A percentile compares a stretch with the other conserved stretches of the same genome.
Conservation (phyloP, 2,888 invertebrate species). For the Germaria angustata region DNA sequence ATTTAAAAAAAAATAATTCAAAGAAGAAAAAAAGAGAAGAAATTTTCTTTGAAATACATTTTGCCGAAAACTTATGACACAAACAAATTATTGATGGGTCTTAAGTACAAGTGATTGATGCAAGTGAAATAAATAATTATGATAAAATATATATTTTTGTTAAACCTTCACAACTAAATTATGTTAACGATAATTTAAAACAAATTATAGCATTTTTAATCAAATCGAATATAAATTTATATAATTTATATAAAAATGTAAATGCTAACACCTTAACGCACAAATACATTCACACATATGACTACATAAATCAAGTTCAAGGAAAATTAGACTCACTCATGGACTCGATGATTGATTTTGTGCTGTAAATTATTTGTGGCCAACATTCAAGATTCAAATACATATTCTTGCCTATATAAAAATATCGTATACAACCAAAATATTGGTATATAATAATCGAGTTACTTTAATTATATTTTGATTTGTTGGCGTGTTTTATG, state of each 20-base stretch:
- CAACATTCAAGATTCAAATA: background rate
- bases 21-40: too few species aligned
- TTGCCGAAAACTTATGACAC: too few species aligned
- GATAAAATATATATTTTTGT: too few species aligned
- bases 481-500: background rate
- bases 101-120: constrained; percentile 40
- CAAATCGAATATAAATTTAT: too few species aligned
- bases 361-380: background rate
- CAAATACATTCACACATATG: too few species aligned
- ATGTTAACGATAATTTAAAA: too few species aligned
- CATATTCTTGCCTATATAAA: constrained; percentile 35
- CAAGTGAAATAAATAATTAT: background rate
- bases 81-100: constrained; percentile 26
- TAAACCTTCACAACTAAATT: too few species aligned
- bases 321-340: background rate
- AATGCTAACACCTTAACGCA: too few species aligned
- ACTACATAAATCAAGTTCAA: background rate
- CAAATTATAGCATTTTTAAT: too few species aligned
- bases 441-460: constrained; percentile 27
- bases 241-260: too few species aligned
- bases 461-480: constrained; percentile 71
- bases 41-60: too few species aligned
- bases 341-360: background rate
- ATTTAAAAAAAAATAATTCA: too few species aligned
- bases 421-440: constrained; percentile 17